Evolutionary conservation across 2,888 invertebrate genomes (phyloP), one percentile per base, ranked within the genome.

Genomic region (Biston stratarius): DNA sequence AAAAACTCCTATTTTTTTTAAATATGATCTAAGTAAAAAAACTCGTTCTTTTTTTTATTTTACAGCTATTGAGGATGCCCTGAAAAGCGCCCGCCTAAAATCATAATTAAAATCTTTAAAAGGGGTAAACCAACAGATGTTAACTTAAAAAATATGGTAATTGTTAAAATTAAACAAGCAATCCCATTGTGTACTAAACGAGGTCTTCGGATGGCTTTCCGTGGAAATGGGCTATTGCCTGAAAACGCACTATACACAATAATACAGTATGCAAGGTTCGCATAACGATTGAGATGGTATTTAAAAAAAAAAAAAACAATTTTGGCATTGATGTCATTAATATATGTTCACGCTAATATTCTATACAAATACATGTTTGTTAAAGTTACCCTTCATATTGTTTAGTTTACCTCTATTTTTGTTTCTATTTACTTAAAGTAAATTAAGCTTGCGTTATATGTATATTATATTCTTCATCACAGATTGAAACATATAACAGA

Each of bases 111-210:
- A 82, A 80, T 79, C 77, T 80, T 78, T 74, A 78, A 84, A 83
- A 79, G 77, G 83, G 85, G 82, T 87, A 78, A 80, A 81, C 82
- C 80, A 85, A 83, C 85, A 86, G 83, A 82, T 85, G 85, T 79
- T 84, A 82, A 83, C 73, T 81, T 79, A 79, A 85, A 86, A 88
- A 87, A 86, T 87, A 88, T 87, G 87, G 83, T 86, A 84, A 87
- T 88, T 87, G 83, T 84, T 83, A 82, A 88, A 88, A 86, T 88
- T 84, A 88, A 87, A 88, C 86, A 87, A 85, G 87, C 86, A 86
- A 88, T 85, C 84, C 82, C 83, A 77, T 77, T 87, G 85, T 88
- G 85, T 87, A 88, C 87, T 75, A 79, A 88, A 80, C 80, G 79
- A 72, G 79, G 80, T 75, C 80, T 76, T 80, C 76, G 83, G 82